Evolutionary conservation across 2,113 vertebrate genomes (phyloP).

Genomic region (Leuciscus idus): DNA sequence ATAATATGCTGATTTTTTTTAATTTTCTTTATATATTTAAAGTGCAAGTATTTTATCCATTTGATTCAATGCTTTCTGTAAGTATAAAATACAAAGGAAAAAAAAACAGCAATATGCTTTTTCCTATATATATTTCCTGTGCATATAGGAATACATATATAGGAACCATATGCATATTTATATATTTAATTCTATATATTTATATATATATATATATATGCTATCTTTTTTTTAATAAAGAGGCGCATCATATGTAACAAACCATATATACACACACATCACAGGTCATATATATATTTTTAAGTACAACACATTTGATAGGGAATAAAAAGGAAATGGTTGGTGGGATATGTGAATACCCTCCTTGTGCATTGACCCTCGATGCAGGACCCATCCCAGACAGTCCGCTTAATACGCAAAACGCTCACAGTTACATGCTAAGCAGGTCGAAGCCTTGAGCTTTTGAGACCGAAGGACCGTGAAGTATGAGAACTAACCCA

Average conservation of each 20-base stretch:
- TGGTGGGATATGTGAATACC: conserved; percentile 72
- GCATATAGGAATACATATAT: conserved; percentile 41
- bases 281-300: conserved; percentile 80
- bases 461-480: conserved; percentile 31
- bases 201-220: conserved; percentile 54
- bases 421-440: conserved; percentile 42
- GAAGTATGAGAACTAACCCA: conserved; percentile 61
- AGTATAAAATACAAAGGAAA: conserved; percentile 83
- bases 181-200: conserved; percentile 48
- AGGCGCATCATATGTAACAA: conserved; percentile 82
- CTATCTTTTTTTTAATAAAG: conserved; percentile 77
- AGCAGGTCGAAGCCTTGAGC: conserved; percentile 51
- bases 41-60: conserved; percentile 83
- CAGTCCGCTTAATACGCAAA: conserved; percentile 55
- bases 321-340: conserved; percentile 77
- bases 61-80: conserved; percentile 84
- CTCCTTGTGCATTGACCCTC: conserved; percentile 76
- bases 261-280: conserved; percentile 70
- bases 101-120: conserved; percentile 79
- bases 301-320: conserved; percentile 79
- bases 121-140: conserved; percentile 64
- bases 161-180: conserved; percentile 45
- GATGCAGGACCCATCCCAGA: conserved; percentile 64
- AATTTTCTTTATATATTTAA: conserved; percentile 83
- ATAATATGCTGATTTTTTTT: conserved; percentile 83